These are phyloP conservation scores for Myotis yumanensis DNA, from an alignment of 2,113 vertebrate genomes.

Conservation along the genomic window DNA sequence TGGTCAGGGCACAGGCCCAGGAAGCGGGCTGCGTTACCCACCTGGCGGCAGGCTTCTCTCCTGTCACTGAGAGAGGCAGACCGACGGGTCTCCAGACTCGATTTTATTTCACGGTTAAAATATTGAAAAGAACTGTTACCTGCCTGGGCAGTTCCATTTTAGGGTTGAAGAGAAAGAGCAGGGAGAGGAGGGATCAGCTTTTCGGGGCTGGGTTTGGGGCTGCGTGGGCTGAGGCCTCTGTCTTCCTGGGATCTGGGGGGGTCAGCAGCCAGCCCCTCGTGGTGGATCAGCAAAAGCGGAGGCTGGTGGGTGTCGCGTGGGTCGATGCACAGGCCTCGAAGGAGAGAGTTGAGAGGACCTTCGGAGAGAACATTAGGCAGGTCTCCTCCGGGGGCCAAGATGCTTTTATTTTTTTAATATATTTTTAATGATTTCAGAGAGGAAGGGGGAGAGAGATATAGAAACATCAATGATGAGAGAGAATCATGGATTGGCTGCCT, in stretches of 20 bases:
- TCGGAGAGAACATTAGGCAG: neutral
- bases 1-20: too few relatives aligned
- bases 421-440: too few relatives aligned
- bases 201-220: neutral
- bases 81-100: neutral
- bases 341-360: neutral
- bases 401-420: too few relatives aligned
- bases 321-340: too few relatives aligned
- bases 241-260: neutral
- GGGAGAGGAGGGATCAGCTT: neutral
- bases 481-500: too few relatives aligned
- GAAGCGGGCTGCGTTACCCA: too few relatives aligned
- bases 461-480: too few relatives aligned
- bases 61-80: neutral
- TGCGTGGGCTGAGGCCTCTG: neutral
- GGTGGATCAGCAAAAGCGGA: too few relatives aligned
- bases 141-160: neutral
- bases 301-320: neutral
- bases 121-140: neutral
- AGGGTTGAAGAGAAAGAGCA: neutral
- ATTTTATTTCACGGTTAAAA: neutral
- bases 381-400: neutral
- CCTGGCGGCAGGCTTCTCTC: accelerated
- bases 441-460: too few relatives aligned
- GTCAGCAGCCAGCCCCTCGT: too few relatives aligned